Evolutionary conservation across 2,797 vertebrate species (phyloP), one percentile per base, ranked within the genome.

Genomic region (Gallinago solitaria): DNA sequence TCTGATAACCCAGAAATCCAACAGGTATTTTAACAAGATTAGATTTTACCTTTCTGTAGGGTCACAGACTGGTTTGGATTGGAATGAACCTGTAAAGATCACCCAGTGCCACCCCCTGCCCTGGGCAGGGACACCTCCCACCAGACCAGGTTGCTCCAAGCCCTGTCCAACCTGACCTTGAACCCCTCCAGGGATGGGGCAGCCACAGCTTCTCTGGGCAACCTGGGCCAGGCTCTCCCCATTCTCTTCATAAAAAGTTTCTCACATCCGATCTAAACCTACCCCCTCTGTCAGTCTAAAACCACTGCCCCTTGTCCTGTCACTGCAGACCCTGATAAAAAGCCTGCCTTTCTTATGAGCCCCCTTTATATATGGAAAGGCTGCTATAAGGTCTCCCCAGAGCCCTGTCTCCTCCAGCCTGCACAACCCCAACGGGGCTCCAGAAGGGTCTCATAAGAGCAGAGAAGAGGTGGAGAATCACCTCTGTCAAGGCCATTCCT

Each of bases 111-210:
- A 12, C 5, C 6, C 20, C 19, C 14, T 69, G 54, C 11, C 11
- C 3, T 0, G 0, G 28, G 27, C 56, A 90, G 56, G 17, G 45
- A 56, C 35, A 61, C 4, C 30, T 74, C 6, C 27, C 21, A 79
- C 67, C 8, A 5, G 0, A 5, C 8, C 50, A 88, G 23, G 25
- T 0, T 32, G 25, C 45, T n/a, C 65, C 17, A 47, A 54, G 45
- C 6, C 35, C 23, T 0, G 0, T 74, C 21, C 54, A 87, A 0
- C 6, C 45, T 9, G 10, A 3, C 54, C 18, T 39, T 17, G 24
- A 12, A 35, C 59, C 39, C 21, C 54, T 1, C 13, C 48, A 71
- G 1, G 1, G 9, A 25, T 17, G 59, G 15, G 13, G n/a, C 59
- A 80, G 2, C 17, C 59, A 59, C 37, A 95, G 9, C 6, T 37